Evolutionary conservation across 2,888 invertebrate species (phyloP).

Genomic region (Volucella bombylans): DNA sequence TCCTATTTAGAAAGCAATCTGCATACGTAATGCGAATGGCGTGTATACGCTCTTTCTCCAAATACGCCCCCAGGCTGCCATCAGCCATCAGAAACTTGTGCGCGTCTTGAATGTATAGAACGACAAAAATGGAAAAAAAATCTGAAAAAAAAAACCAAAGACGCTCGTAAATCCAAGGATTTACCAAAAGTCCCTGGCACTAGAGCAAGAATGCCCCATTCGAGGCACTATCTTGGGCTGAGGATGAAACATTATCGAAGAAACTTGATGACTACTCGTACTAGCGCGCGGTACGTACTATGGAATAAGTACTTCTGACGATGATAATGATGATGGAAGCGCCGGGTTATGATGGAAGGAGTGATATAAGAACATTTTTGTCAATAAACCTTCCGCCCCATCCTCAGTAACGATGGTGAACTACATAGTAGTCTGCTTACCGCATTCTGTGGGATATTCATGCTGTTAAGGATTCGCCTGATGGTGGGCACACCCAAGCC

Average conservation of each 20-base stretch:
- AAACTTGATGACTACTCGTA: conserved; percentile 58
- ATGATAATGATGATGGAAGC: conserved; percentile 67
- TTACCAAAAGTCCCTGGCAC: conserved; percentile 60
- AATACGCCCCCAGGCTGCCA: conserved; percentile 58
- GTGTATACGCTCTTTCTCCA: conserved; percentile 24
- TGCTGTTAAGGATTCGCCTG: not conserved
- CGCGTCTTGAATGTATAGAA: conserved; percentile 27
- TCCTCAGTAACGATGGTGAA: not conserved
- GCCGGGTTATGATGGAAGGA: conserved; percentile 53
- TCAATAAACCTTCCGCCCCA: conserved; percentile 52
- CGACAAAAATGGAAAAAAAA: conserved; percentile 1
- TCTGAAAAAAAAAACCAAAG: conserved; percentile 26
- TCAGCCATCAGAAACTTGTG: conserved; percentile 53
- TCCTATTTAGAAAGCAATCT: conserved; percentile 67
- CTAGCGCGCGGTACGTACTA: conserved; percentile 36
- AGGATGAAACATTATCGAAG: conserved; percentile 59
- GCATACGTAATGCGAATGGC: conserved; percentile 65
- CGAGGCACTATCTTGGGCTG: conserved; percentile 33
- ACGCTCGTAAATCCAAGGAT: conserved; percentile 61
- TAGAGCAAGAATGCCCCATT: not conserved
- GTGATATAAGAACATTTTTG: conserved; percentile 56
- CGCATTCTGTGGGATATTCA: conserved; percentile 17
- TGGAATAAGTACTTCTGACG: conserved; percentile 57
- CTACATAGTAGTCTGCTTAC: not conserved
- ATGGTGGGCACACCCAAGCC: conserved; percentile 9